Conservation (phyloP, 2,113 vertebrate genomes). For the Thunnus maccoyii region DNA sequence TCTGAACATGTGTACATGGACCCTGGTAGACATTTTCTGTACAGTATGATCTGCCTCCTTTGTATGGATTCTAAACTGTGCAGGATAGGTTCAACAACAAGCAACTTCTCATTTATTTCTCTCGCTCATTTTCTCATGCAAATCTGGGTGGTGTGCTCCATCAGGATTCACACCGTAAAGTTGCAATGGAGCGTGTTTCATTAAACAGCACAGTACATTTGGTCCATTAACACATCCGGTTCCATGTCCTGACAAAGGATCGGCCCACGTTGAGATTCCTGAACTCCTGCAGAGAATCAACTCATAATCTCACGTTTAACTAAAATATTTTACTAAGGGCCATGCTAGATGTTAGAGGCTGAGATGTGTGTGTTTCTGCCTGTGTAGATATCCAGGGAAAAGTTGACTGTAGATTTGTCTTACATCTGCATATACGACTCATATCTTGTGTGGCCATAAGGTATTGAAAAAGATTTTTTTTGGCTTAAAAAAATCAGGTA, state of each 20-base stretch:
- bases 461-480: too few relatives aligned
- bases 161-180: constrained; percentile 58
- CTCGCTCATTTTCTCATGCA: constrained; percentile 36
- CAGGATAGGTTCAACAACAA: constrained; percentile 10
- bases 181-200: constrained; percentile 64
- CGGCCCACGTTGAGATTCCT: constrained; percentile 12
- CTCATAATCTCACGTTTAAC: constrained; percentile 18
- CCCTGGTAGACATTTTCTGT: neutral
- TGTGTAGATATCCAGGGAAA: neutral
- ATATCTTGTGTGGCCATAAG: too few relatives aligned
- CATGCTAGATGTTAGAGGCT: neutral
- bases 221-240: constrained; percentile 51
- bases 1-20: neutral
- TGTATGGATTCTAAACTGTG: neutral
- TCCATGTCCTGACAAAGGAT: constrained; percentile 23
- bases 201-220: constrained; percentile 34
- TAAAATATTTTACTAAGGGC: constrained; percentile 16
- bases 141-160: constrained; percentile 30
- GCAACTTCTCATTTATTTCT: constrained; percentile 40
- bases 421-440: too few relatives aligned
- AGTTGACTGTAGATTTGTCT: neutral
- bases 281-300: constrained; percentile 39
- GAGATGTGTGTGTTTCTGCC: constrained; percentile 1
- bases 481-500: too few relatives aligned
- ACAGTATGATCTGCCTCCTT: neutral